Conservation (phyloP, 1,140 invertebrate species). For the Pseudomyrmex pallidus region DNA sequence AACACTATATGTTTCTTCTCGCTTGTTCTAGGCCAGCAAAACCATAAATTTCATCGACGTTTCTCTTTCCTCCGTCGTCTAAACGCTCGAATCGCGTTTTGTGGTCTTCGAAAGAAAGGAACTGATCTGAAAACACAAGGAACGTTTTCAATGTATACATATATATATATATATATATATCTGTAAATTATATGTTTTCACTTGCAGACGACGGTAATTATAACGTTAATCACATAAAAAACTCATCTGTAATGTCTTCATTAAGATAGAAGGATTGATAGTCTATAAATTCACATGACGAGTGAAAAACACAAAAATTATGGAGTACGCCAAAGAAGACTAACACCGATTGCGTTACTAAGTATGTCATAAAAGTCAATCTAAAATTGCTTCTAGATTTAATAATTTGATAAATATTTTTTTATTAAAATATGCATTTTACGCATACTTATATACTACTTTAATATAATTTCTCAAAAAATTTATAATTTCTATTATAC, state of each 20-base stretch:
- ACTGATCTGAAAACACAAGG: not conserved
- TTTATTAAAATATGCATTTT: no score
- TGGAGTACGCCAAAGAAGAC: slow-evolving; percentile 5
- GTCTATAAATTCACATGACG: slow-evolving; percentile 39
- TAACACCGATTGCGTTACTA: no score
- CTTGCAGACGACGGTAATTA: slow-evolving; percentile 18
- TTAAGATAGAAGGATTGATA: slow-evolving; percentile 39
- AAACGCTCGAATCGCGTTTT: slow-evolving; percentile 29
- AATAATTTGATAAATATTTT: no score
- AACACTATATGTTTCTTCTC: slow-evolving; percentile 34
- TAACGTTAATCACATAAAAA: slow-evolving; percentile 49
- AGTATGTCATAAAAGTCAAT: not conserved
- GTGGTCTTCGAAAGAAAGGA: slow-evolving; percentile 29
- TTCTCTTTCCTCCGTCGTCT: slow-evolving; percentile 9
- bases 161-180: not conserved
- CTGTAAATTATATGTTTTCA: slow-evolving; percentile 47
- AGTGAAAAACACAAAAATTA: slow-evolving; percentile 35
- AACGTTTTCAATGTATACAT: not conserved
- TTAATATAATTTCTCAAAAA: no score
- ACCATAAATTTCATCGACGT: slow-evolving; percentile 63
- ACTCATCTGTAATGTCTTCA: slow-evolving; percentile 36
- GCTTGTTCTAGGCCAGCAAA: slow-evolving; percentile 23
- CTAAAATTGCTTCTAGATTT: not conserved
- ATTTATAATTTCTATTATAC: no score
- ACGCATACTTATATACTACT: no score